Conservation (phyloP, 2,888 invertebrate genomes). For the Meganola albula region DNA sequence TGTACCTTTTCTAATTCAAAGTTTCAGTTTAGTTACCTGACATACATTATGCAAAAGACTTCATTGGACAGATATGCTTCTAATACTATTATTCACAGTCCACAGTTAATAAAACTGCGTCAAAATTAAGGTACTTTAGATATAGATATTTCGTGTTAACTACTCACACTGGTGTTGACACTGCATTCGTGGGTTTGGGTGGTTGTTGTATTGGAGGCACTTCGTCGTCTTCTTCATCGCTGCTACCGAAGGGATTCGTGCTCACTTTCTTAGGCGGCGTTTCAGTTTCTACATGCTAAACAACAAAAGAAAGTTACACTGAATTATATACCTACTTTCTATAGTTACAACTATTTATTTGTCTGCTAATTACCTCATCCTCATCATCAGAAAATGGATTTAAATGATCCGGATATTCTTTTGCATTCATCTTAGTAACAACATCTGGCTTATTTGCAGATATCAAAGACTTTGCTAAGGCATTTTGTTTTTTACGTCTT, state of each 20-base stretch:
- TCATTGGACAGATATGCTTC: too few relatives aligned
- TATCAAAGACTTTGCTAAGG: slow-evolving; percentile 34
- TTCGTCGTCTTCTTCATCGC: slow-evolving; percentile 78
- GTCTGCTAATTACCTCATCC: slow-evolving; percentile 50
- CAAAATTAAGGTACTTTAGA: too few relatives aligned
- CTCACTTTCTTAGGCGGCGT: slow-evolving; percentile 48
- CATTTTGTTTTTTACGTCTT: slow-evolving; percentile 55
- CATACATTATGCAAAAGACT: too few relatives aligned
- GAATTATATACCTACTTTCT: too few relatives aligned
- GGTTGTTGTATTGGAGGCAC: slow-evolving; percentile 48
- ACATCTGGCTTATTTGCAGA: slow-evolving; percentile 24
- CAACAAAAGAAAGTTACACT: slow-evolving; percentile 8
- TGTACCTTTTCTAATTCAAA: too few relatives aligned
- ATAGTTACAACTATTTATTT: too few relatives aligned
- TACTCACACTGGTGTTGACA: slow-evolving; percentile 51
- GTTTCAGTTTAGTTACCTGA: too few relatives aligned
- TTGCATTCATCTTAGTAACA: slow-evolving; percentile 22
- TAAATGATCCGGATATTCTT: slow-evolving; percentile 84
- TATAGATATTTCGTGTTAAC: too few relatives aligned
- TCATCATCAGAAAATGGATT: slow-evolving; percentile 90
- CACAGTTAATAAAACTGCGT: too few relatives aligned
- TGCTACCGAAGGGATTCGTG: slow-evolving; percentile 84
- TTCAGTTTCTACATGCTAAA: slow-evolving; percentile 46
- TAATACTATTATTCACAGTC: too few relatives aligned
- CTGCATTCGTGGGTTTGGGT: slow-evolving; percentile 34